Base-by-base conservation (phyloP, 2,113 vertebrate species). In the Thymallus thymallus region DNA sequence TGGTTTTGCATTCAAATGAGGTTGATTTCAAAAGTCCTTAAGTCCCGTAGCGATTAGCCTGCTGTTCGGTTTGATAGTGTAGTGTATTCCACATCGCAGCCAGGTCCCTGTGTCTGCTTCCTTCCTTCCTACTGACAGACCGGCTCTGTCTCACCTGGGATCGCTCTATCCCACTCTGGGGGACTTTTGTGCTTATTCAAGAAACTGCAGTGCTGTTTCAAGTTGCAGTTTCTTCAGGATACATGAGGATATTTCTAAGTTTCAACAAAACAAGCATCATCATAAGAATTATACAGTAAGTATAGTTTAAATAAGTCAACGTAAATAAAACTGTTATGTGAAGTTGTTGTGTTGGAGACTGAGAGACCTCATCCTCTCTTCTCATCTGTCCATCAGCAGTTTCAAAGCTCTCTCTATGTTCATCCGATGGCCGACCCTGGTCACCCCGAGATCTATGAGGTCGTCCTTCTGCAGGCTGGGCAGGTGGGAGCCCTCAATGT, bases 391-490 rank as follows among this genome's bases (percentile, higher is more conserved):
- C 87, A 95, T 89, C 74, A 96, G 93, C 88, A 95, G 92, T 61
- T 95, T 96, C 84, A 96, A 72, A 76, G 95, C 95, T 90, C 95
- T 92, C 88, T 96, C 95, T 82, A 96, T 95, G 90, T 96, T 96
- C 95, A 96, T 96, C 71, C 95, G 88, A 88, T 96, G 95, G 46
- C 95, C 95, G 29, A 96, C 95, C 76, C 95, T 92, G 23, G 95
- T 97, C 90, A 97, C 95, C 41, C 95, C 95, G 51, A 97, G 94
- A 77, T 97, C 95, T 83, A 97, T 95, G 72, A 97, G 91, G 85
- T 97, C 95, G 88, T 97, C 95, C 87, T 96, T 97, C 86, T 97
- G 95, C 78, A 97, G 95, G 89, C 92, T 95, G 78, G 95, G 95
- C 83, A 97, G 88, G 83, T 97, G 95, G 82, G 94, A 96, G 84